Base-by-base conservation (phyloP, 2,113 vertebrate species). In the Ranitomeya variabilis region DNA sequence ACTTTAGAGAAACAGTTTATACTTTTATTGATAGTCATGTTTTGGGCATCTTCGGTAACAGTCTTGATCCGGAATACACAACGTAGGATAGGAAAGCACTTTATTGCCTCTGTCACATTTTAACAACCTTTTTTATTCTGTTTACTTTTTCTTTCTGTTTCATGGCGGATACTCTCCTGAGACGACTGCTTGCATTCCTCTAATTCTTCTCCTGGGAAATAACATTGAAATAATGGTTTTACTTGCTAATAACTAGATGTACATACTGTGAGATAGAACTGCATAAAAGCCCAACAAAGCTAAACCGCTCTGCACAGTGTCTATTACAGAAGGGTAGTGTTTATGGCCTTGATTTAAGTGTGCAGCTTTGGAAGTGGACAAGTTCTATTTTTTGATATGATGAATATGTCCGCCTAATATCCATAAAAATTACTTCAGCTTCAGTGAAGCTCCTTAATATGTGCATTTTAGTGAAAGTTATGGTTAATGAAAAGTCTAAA, bases 171-270 rank as follows among this genome's bases (percentile, higher is more conserved):
- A 13, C 26, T 73, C 86, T 87, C 86, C 66, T 31, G 64, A 69
- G 66, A 87, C 26, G 16, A 37, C 18, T 45, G 52, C 23, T 87
- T 59, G 77, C 16, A 73, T 87, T 87, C 73, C 86, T 81, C 62
- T 81, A 81, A 87, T 87, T 87, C 31, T 57, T 73, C 86, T 87
- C 79, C 51, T 81, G 86, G 86, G 86, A 87, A 87, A 87, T 81
- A 87, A 87, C 54, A 59, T 16, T 73, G 64, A 81, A 81, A 81
- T 87, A 87, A 87, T 87, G 64, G 62, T 67, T 87, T 87, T 80
- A 45, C 78, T 80, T 87, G 62, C 52, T 80, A 87, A 87, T 87
- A 87, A 73, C 26, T 45, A 21, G 12, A 81, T 37, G 66, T 78
- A 82, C 26, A 71, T 82, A 79, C 21, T 12, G 62, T 77, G 85